Evolutionary conservation across 2,797 vertebrate genomes (phyloP).

Genomic region (Ptychobarbus kaznakovi): DNA sequence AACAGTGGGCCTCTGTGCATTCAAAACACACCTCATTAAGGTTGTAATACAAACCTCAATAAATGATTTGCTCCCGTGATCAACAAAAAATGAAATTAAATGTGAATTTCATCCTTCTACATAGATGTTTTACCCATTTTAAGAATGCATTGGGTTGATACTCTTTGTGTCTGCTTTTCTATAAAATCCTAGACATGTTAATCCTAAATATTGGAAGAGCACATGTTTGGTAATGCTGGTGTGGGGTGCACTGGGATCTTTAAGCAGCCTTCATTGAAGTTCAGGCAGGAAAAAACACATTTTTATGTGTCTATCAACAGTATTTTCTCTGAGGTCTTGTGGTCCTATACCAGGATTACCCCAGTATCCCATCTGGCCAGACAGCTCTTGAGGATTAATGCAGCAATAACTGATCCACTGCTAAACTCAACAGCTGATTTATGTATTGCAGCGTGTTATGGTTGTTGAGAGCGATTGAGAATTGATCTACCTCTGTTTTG

Average conservation of each 20-base stretch:
- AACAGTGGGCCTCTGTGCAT: background rate
- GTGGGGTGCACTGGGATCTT: background rate
- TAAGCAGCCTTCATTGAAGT: slow-evolving; percentile 19
- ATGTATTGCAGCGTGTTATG: slow-evolving; percentile 47
- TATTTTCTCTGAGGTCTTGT: slow-evolving; percentile 48
- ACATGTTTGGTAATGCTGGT: slow-evolving; percentile 20
- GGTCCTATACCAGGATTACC: slow-evolving; percentile 69
- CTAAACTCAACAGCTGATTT: slow-evolving; percentile 60
- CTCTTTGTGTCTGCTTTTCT: slow-evolving; percentile 1
- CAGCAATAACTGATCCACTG: slow-evolving; percentile 38
- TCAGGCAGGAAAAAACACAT: slow-evolving; percentile 5
- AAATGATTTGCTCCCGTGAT: background rate
- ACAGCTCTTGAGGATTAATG: slow-evolving; percentile 57
- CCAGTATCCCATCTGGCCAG: slow-evolving; percentile 72
- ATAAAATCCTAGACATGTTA: slow-evolving; percentile 24
- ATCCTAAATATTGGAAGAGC: slow-evolving; percentile 24
- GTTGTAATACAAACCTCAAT: background rate
- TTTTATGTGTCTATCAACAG: slow-evolving; percentile 32
- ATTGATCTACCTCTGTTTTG: slow-evolving; percentile 18
- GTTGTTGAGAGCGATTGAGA: slow-evolving; percentile 26
- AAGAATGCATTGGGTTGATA: background rate
- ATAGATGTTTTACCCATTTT: background rate
- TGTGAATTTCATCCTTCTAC: background rate
- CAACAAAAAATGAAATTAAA: background rate
- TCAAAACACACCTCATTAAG: slow-evolving; percentile 2